phyloP scores from a whole-genome alignment of 2,113 vertebrate species.

The Coturnix japonica region DNA sequence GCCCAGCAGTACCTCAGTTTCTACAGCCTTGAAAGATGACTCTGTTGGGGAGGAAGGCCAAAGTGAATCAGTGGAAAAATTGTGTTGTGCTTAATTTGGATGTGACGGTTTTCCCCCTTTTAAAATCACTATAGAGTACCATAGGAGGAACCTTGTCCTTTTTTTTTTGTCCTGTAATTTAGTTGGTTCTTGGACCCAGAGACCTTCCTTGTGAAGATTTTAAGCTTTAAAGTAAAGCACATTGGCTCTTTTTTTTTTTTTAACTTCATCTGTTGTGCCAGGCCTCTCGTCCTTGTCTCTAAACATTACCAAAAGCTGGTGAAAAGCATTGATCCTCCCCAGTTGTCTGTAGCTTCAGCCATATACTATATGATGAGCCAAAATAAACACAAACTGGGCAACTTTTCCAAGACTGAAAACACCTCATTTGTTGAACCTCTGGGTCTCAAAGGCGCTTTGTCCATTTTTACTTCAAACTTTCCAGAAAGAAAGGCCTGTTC shows the following conservation, averaged over 20 bases:
- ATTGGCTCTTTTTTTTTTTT: neutral
- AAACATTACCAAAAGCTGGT: conserved; percentile 12
- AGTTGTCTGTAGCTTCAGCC: neutral
- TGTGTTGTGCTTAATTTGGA: neutral
- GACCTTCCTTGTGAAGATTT: neutral
- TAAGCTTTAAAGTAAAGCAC: neutral
- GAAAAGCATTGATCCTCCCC: conserved; percentile 42
- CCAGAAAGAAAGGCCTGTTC: conserved; percentile 43
- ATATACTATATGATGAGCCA: conserved; percentile 20
- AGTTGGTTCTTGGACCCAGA: neutral
- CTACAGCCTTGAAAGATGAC: neutral
- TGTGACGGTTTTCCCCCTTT: neutral
- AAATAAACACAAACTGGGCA: conserved; percentile 56
- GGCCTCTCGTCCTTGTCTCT: neutral
- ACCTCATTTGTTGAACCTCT: conserved; percentile 62
- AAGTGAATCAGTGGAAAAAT: neutral
- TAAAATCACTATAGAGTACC: neutral
- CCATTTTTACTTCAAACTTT: conserved; percentile 55
- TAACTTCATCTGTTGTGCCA: neutral
- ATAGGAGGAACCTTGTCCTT: neutral
- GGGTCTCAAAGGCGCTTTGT: conserved; percentile 66
- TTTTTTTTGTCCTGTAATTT: too few species aligned
- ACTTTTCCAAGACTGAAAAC: conserved; percentile 60
- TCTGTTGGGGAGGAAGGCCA: neutral
- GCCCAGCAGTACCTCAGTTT: neutral